These are phyloP conservation scores for Cheilosia impressa DNA, from an alignment of 2,888 invertebrate genomes.

Conservation along the genomic window DNA sequence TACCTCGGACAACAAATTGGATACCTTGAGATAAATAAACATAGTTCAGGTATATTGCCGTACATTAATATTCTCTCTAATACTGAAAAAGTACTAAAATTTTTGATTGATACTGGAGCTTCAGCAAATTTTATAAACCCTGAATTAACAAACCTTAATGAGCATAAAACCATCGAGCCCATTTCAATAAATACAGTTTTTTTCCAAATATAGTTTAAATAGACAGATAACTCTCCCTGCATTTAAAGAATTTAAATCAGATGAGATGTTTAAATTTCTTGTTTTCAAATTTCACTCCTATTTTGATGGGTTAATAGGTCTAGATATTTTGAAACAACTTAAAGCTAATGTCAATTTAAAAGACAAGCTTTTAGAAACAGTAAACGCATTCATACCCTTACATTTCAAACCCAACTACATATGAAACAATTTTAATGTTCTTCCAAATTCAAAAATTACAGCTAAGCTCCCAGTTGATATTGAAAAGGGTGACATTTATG, in stretches of 20 bases:
- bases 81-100: background rate
- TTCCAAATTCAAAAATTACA: background rate
- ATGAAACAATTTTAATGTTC: background rate
- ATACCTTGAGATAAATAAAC: background rate
- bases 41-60: background rate
- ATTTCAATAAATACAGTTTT: no score
- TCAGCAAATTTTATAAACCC: slow-evolving; percentile 4
- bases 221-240: slow-evolving; percentile 5
- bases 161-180: background rate
- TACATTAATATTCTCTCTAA: background rate
- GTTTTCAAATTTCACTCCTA: slow-evolving; percentile 49
- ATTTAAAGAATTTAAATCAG: slow-evolving; percentile 24
- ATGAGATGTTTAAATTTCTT: slow-evolving; percentile 3
- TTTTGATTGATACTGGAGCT: slow-evolving; percentile 2
- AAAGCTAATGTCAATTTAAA: slow-evolving; percentile 5
- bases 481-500: background rate
- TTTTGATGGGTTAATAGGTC: slow-evolving; percentile 36
- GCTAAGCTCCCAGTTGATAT: slow-evolving; percentile 1
- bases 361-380: background rate
- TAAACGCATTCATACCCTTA: background rate
- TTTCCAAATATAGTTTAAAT: slow-evolving; percentile 3
- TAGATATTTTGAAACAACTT: slow-evolving; percentile 14
- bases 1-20: slow-evolving; percentile 16
- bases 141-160: background rate
- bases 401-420: no score